These are phyloP conservation scores for Brassicogethes aeneus DNA, from an alignment of 2,888 invertebrate genomes.

Conservation along the genomic window DNA sequence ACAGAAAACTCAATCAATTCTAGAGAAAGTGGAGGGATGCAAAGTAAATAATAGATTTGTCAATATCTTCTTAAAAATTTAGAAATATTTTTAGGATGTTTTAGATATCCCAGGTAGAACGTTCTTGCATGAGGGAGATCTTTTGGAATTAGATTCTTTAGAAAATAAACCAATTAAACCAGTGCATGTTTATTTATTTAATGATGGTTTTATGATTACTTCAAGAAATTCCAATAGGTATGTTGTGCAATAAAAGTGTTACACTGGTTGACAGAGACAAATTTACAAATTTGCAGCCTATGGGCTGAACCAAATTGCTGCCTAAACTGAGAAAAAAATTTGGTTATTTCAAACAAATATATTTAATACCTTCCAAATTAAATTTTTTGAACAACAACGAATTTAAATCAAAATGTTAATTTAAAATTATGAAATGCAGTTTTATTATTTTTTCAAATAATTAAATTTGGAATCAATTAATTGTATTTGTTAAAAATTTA, in stretches of 20 bases:
- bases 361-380: too few species aligned
- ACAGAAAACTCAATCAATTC: constrained; percentile 58
- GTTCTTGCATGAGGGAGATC: constrained; percentile 84
- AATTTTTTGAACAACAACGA: too few species aligned
- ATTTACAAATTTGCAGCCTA: too few species aligned
- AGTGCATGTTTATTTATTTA: constrained; percentile 87
- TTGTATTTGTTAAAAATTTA: too few species aligned
- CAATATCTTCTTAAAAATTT: not conserved
- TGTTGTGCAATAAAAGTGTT: constrained; percentile 2
- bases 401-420: too few species aligned
- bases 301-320: too few species aligned
- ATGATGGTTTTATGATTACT: constrained; percentile 85
- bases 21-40: constrained; percentile 84
- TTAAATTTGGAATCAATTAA: too few species aligned
- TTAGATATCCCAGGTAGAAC: constrained; percentile 66
- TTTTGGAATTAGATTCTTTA: constrained; percentile 81
- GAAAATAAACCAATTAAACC: constrained; percentile 80
- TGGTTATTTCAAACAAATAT: too few species aligned
- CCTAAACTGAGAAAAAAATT: too few species aligned
- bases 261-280: too few species aligned
- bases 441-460: too few species aligned
- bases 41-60: constrained; percentile 44
- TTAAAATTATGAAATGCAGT: too few species aligned
- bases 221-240: constrained; percentile 63
- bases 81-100: constrained; percentile 46